Percentiles rank a stretch among this genome's conserved stretches.
Conservation (phyloP, 2,797 vertebrate species). For the Liparis tanakae region DNA sequence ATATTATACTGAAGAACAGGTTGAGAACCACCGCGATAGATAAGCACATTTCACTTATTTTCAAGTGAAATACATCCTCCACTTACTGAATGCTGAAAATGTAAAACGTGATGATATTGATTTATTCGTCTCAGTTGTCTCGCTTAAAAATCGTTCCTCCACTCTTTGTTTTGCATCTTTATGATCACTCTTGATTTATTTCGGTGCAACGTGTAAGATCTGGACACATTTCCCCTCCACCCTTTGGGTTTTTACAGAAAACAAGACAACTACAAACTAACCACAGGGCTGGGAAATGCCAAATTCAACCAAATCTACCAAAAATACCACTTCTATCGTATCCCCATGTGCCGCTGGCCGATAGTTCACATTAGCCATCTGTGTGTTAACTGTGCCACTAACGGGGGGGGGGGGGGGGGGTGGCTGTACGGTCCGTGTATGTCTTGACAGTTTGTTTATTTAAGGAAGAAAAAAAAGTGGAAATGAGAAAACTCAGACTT, state of each 20-base stretch:
- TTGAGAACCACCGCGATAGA: background rate
- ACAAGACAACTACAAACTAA: background rate
- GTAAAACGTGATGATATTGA: slow-evolving; percentile 10
- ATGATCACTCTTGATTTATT: slow-evolving; percentile 23
- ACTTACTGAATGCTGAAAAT: background rate
- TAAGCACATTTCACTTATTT: background rate
- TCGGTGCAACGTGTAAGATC: background rate
- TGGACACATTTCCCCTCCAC: no score
- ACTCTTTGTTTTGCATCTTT: slow-evolving; percentile 3
- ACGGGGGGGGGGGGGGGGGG: background rate
- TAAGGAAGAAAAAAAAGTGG: background rate
- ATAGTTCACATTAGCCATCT: no score
- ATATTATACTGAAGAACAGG: no score
- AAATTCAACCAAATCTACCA: background rate
- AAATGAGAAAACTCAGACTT: background rate
- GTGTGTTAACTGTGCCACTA: no score
- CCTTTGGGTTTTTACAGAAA: background rate
- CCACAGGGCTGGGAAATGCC: background rate
- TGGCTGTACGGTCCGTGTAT: background rate
- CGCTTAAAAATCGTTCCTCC: background rate
- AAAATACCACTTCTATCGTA: background rate
- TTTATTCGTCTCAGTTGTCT: slow-evolving; percentile 16
- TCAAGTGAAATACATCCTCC: background rate
- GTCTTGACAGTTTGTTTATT: slow-evolving; percentile 4
- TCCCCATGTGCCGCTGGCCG: background rate